Evolutionary conservation across 2,113 vertebrate genomes (phyloP).

Genomic region (Merops nubicus): DNA sequence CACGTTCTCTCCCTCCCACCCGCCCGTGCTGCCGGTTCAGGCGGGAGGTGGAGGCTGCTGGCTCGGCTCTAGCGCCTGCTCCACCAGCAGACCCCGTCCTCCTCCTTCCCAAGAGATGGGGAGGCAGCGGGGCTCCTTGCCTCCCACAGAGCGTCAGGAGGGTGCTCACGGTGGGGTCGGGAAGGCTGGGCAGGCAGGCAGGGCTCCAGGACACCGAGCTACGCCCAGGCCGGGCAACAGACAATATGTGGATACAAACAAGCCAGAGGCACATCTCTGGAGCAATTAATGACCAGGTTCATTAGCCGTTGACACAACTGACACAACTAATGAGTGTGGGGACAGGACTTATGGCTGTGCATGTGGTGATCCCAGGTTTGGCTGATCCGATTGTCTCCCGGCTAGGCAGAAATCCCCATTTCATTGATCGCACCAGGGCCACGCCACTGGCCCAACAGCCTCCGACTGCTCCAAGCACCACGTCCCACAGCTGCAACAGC

Average conservation of each 20-base stretch:
- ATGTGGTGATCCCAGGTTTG: background rate
- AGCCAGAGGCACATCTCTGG: accelerated
- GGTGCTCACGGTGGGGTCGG: accelerated
- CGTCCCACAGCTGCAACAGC: background rate
- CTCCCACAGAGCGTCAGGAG: background rate
- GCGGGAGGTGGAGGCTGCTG: background rate
- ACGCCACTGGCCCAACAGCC: background rate
- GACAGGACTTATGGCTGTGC: background rate
- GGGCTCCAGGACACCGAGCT: background rate
- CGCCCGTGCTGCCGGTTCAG: accelerated
- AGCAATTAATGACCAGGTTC: background rate
- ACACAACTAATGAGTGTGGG: background rate
- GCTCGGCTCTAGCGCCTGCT: background rate
- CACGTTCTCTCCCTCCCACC: background rate
- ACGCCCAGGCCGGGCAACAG: accelerated
- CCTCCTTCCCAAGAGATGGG: background rate
- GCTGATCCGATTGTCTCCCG: background rate
- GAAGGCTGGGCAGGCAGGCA: background rate
- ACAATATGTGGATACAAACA: background rate
- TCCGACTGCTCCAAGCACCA: background rate
- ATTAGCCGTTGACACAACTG: background rate
- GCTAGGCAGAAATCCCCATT: accelerated
- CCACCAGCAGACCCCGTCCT: background rate
- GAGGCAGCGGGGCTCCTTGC: background rate
- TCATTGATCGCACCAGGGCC: background rate